Percentiles rank a stretch among this genome's conserved stretches.
These are phyloP conservation scores for Gambusia yucatana DNA, from an alignment of 2,797 vertebrate genomes.

Conservation along the genomic window DNA sequence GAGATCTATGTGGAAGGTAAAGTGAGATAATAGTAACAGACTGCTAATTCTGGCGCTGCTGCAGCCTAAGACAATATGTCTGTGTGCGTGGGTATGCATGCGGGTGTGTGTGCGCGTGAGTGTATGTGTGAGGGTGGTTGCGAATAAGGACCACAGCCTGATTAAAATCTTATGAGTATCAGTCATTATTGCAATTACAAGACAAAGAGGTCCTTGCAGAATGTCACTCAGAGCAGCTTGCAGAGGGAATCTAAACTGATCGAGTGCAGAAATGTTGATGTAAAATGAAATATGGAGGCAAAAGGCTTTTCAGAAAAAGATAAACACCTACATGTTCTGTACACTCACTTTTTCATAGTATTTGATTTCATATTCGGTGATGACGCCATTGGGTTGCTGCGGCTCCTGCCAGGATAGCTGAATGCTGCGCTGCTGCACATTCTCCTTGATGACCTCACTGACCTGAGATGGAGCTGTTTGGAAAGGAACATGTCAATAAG, in stretches of 20 bases:
- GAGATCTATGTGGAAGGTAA: slow-evolving; percentile 44
- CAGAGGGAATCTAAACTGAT: slow-evolving; percentile 51
- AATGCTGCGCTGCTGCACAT: slow-evolving; percentile 92
- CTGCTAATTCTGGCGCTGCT: slow-evolving; percentile 53
- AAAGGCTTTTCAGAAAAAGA: background rate
- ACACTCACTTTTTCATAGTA: slow-evolving; percentile 97
- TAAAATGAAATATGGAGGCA: slow-evolving; percentile 8
- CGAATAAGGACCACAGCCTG: slow-evolving; percentile 60
- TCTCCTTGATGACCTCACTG: slow-evolving; percentile 96
- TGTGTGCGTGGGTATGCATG: slow-evolving; percentile 25
- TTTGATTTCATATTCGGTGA: slow-evolving; percentile 99
- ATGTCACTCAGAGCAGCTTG: slow-evolving; percentile 50
- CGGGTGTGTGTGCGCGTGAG: slow-evolving; percentile 31
- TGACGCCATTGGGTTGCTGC: slow-evolving; percentile 97
- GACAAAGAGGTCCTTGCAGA: slow-evolving; percentile 65
- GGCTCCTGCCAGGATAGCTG: slow-evolving; percentile 99
- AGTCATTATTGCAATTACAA: slow-evolving; percentile 78
- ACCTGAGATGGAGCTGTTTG: slow-evolving; percentile 96
- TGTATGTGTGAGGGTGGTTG: slow-evolving; percentile 33
- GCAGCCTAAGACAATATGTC: slow-evolving; percentile 24
- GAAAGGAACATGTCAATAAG: slow-evolving; percentile 74
- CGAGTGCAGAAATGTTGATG: slow-evolving; percentile 29
- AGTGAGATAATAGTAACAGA: slow-evolving; percentile 53
- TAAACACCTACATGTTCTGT: background rate
- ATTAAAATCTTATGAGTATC: slow-evolving; percentile 79